Conservation (phyloP, 2,113 vertebrate species). For the Chaetodon auriga region DNA sequence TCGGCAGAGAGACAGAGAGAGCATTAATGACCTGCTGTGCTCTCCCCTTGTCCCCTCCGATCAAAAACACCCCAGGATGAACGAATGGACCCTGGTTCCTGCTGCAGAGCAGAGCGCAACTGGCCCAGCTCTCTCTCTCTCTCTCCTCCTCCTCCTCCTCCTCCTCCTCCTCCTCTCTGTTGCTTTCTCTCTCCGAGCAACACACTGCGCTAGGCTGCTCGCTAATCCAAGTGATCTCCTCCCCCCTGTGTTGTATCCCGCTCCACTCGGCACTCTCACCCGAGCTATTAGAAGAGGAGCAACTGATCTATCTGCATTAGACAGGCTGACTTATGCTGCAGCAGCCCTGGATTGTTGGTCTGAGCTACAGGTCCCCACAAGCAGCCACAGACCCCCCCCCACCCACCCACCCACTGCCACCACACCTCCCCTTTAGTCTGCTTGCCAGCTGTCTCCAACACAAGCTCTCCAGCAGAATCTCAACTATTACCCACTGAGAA, state of each 20-base stretch:
- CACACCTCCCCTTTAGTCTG: not conserved
- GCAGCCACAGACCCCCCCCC: conserved; percentile 23
- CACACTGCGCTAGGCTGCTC: conserved; percentile 64
- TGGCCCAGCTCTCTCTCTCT: conserved; percentile 22
- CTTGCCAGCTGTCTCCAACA: conserved; percentile 29
- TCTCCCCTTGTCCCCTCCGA: conserved; percentile 82
- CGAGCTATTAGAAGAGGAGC: conserved; percentile 57
- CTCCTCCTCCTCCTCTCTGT: conserved; percentile 48
- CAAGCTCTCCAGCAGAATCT: conserved; percentile 84
- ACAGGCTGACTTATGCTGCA: conserved; percentile 87
- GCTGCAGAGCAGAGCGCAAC: conserved; percentile 61
- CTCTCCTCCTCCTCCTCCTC: conserved; percentile 8
- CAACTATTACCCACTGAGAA: conserved; percentile 85
- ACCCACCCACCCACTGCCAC: not conserved
- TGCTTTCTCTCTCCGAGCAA: conserved; percentile 62
- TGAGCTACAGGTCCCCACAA: conserved; percentile 85
- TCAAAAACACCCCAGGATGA: conserved; percentile 59
- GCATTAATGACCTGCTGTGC: conserved; percentile 87
- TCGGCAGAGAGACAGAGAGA: conserved; percentile 89
- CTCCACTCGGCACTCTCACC: conserved; percentile 57
- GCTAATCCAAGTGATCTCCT: conserved; percentile 77
- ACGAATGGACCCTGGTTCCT: conserved; percentile 44
- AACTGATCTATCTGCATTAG: conserved; percentile 86
- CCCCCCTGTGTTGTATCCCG: conserved; percentile 61
- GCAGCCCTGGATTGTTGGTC: conserved; percentile 80